Base-by-base conservation (phyloP, 2,888 invertebrate species). In the Matsumyia berberina region DNA sequence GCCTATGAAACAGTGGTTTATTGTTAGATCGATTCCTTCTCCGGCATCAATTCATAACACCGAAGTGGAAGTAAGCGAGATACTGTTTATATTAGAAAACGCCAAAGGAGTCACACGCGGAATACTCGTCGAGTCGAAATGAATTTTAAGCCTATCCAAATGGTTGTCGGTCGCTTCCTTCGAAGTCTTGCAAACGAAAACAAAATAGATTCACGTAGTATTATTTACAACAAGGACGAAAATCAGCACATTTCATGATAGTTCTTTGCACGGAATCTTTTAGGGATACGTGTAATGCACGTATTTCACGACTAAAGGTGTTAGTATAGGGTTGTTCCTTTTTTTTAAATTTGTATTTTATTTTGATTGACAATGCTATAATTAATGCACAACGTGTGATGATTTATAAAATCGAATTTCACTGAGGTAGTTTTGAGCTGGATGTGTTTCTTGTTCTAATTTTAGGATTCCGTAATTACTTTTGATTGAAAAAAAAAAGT, bases 11-110 rank as follows among this genome's bases (percentile, higher is more conserved):
- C 46, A 72, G 67, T 60, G 24, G 9, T 73, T n/a, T 69, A 35
- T 79, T 83, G 83, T 83, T 83, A 73, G 83, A 83, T 83, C 83
- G 83, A 83, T 83, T 79, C 35, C 11, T 37, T 31, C 72, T 62
- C 42, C 44, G 58, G 31, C 60, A 66, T 60, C 72, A 82, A 46
- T 66, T 53, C 46, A 67, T 73, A 55, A 42, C 60, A 78, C 72
- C 6, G 33, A 64, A 66, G 12, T 19, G 24, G 51, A 67, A 57
- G 53, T 66, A 78, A 78, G 72, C 44, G 24, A 31, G 46, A 49
- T 76, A 58, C 46, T n/a, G 46, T 66, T 44, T 82, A 77, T 49
- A 78, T 76, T 72, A 67, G 49, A 83, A 24, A 83, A 73, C 31
- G 31, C 49, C 49, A 57, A 69, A 24, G 12, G 55, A 76, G 76